Base-by-base conservation (phyloP, 2,888 invertebrate species). In the Autographa pulchrina region DNA sequence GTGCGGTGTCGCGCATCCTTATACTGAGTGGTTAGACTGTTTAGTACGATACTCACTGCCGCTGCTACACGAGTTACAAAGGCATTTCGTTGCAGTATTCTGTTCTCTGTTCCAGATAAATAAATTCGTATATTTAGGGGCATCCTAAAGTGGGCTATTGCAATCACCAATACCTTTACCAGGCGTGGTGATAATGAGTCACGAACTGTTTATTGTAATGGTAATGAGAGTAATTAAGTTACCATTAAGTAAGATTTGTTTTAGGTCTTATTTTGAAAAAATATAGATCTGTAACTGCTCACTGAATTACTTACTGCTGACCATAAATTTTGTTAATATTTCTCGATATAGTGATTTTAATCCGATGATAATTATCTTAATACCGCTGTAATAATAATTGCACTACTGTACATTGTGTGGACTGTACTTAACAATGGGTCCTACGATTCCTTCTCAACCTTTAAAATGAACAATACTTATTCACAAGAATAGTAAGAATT, bases 391-490 rank as follows among this genome's bases (percentile, higher is more conserved):
- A 48, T n/a, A 48, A 48, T 48, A 7, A 48, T 48, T 48, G 48
- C 48, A 48, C 48, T 68, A 65, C 56, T 75, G 76, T 76, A 81
- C 65, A 78, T 69, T 77, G 78, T 68, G 70, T 71, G 75, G 60
- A 64, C 74, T 66, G 68, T 41, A 65, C 48, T 35, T 61, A 86
- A 89, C 87, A 89, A 89, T 88, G 81, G 82, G 13, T 75, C 65
- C 79, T 78, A 80, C 78, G 81, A 72, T 69, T 81, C 81, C 78
- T 83, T 75, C 78, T 75, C 80, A 88, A 85, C 85, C 86, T 89
- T 87, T 86, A 84, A 86, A 86, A 85, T 85, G 75, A 89, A 90
- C 90, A 90, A 89, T 89, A 86, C 88, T 81, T 68, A 80, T 88
- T 88, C 89, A 84, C 83, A 84, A 85, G 86, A 89, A 86, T 81